Conservation (phyloP, 2,888 invertebrate genomes). For the Oxycera nigricornis region DNA sequence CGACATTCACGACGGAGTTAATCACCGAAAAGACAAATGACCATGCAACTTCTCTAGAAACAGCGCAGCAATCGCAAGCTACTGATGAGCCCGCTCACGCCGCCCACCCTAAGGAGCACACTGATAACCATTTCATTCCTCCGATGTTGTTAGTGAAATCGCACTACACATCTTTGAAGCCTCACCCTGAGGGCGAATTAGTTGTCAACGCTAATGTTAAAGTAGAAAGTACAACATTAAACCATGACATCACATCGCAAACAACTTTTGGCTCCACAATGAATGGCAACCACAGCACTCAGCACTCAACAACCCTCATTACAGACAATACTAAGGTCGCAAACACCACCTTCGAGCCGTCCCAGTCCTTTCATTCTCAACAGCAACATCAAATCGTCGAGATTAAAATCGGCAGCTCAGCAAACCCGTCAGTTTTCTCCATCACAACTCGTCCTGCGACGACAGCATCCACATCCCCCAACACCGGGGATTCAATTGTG, state of each 20-base stretch:
- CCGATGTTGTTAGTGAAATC: conserved; percentile 62
- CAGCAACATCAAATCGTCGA: conserved; percentile 45
- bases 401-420: conserved; percentile 44
- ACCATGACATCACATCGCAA: conserved; percentile 30
- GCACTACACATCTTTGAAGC: conserved; percentile 58
- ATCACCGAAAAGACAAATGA: conserved; percentile 10
- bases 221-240: conserved; percentile 25
- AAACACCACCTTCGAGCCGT: conserved; percentile 30
- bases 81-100: conserved; percentile 30
- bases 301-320: too few species aligned
- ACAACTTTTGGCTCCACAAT: conserved; percentile 27
- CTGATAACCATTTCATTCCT: conserved; percentile 61
- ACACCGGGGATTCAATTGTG: conserved; percentile 42
- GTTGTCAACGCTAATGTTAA: background rate
- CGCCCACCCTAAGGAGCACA: conserved; percentile 54
- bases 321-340: conserved; percentile 20
- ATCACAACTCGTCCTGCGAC: conserved; percentile 42
- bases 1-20: conserved; percentile 8
- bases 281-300: conserved; percentile 11
- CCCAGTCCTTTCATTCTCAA: background rate
- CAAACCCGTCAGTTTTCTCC: conserved; percentile 44
- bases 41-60: conserved; percentile 19
- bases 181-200: conserved; percentile 39
- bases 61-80: conserved; percentile 11
- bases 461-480: conserved; percentile 16